Base-by-base conservation (phyloP, 2,113 vertebrate genomes). In the Theristicus caerulescens region DNA sequence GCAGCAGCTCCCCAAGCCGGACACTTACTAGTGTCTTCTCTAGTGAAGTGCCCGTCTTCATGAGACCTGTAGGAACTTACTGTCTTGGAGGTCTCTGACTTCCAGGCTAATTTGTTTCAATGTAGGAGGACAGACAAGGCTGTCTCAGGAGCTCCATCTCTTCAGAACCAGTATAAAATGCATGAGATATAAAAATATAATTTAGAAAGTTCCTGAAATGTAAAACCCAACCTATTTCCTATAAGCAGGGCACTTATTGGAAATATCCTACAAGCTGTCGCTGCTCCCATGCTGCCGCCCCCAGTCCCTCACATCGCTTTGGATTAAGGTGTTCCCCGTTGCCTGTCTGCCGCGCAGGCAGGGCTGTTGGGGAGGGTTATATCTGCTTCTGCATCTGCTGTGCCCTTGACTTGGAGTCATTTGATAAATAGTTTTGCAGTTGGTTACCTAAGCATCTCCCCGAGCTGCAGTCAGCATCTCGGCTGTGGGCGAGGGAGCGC, bases 391-490 rank as follows among this genome's bases (percentile, higher is more conserved):
- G 58, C 74, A 82, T 86, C 78, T 10, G 10, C 61, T 0, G 7
- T 96, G 93, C 84, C 84, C 92, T 95, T 76, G 54, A 36, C 82
- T 87, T 57, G 25, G 62, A 87, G 31, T 65, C 6, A n/a, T 84
- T 91, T 77, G 85, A 87, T 89, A 93, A 94, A 82, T 90, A 76
- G 87, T 73, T 93, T 90, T 91, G 89, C 95, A 91, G 86, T 87
- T 90, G 78, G 91, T 95, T 87, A 85, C 58, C 93, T 89, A 52
- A 95, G 93, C 84, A 82, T 94, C 84, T 76, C 78, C 78, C 61
- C 6, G 12, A 72, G 84, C 91, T 85, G 86, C 83, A 79, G 73
- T 82, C 81, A 91, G 91, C 88, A 92, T 91, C 86, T 92, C 69
- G 0, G 65, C 77, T 96, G 86, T 96, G 77, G 93, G 86, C 1